These are phyloP conservation scores for Biston stratarius DNA, from an alignment of 2,888 invertebrate species.

Conservation along the genomic window DNA sequence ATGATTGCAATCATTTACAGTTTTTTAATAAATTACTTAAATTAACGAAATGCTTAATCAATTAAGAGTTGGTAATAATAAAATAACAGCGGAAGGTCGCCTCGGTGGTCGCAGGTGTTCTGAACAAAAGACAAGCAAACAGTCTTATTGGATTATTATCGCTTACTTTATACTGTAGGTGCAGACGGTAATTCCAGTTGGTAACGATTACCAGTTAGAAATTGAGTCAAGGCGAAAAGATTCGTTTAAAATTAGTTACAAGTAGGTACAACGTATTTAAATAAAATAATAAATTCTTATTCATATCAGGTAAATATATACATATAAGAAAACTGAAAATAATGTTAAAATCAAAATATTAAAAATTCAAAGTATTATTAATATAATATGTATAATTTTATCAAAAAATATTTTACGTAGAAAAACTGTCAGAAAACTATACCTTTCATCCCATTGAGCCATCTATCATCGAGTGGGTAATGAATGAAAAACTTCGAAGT, in stretches of 20 bases:
- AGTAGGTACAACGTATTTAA: neutral
- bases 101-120: constrained; percentile 63
- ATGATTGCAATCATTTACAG: neutral
- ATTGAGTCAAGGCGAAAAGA: constrained; percentile 22
- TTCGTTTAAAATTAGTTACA: neutral
- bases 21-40: constrained; percentile 29
- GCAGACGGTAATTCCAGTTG: constrained; percentile 21
- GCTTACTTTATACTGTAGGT: constrained; percentile 37
- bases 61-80: constrained; percentile 54
- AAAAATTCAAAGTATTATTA: too few species aligned
- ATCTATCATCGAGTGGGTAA: constrained; percentile 67
- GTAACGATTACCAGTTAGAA: constrained; percentile 33
- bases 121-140: constrained; percentile 50
- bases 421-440: neutral
- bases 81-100: constrained; percentile 54
- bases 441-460: too few species aligned
- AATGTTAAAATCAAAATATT: too few species aligned
- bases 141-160: constrained; percentile 58
- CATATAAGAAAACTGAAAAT: neutral
- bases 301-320: too few species aligned
- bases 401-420: too few species aligned
- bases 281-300: neutral
- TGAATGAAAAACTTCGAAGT: constrained; percentile 48
- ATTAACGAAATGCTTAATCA: constrained; percentile 48
- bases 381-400: too few species aligned